Conservation (phyloP, 2,113 vertebrate genomes). For the Gnathonemus echidnorhynchus region DNA sequence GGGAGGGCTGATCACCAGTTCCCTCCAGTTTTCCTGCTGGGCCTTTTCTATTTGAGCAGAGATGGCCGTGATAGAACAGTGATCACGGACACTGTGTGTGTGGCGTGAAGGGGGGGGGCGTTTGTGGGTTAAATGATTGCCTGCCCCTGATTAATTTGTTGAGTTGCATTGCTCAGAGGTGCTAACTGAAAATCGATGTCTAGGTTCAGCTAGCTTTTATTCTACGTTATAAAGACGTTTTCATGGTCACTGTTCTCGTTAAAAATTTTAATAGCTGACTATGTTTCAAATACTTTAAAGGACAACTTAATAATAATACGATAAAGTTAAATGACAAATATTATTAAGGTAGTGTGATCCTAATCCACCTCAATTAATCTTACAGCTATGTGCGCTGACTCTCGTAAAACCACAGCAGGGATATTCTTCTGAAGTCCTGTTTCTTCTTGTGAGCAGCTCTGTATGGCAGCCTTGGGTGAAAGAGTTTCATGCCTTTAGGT, state of each 20-base stretch:
- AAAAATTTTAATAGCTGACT: not conserved
- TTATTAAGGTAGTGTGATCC: not conserved
- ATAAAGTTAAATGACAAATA: not conserved
- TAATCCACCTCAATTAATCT: not conserved
- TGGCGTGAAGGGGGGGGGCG: not conserved
- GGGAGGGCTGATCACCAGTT: not conserved
- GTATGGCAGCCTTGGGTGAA: not conserved
- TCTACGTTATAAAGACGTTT: not conserved
- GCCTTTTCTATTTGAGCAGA: conserved; percentile 9
- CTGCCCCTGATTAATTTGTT: not conserved
- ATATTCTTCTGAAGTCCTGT: not conserved
- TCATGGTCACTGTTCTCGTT: not conserved
- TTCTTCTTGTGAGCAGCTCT: not conserved
- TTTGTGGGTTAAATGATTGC: not conserved
- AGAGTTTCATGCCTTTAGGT: not conserved
- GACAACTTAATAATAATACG: not conserved
- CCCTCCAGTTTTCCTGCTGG: not conserved
- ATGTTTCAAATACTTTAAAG: not conserved
- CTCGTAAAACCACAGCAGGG: not conserved
- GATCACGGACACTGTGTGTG: not conserved
- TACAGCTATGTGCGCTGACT: not conserved
- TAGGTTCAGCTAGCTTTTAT: not conserved
- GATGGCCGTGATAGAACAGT: not conserved
- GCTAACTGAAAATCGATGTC: not conserved
- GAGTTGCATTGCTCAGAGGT: not conserved